Evolutionary conservation across 92 coral and sea anemone species (phyloP), one percentile per base, ranked within the genome.

Genomic region (Paramuricea clavata): DNA sequence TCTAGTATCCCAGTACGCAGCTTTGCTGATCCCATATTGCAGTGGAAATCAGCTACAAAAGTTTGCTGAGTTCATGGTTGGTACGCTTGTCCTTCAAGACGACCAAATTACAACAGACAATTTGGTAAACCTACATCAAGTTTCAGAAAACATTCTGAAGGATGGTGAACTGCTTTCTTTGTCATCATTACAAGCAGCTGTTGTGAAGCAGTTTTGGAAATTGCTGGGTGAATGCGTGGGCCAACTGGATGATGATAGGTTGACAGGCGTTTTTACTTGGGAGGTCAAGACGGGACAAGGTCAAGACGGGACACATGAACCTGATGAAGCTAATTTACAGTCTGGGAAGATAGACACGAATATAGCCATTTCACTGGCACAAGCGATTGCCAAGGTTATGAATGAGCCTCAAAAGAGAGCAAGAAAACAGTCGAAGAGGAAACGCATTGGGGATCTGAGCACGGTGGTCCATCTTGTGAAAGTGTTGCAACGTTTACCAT

Each of bases 21-120:
- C 84, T 8, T 30, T 79, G 72, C 35, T 79, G 33, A 59, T 79
- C 17, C 84, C 84, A 59, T 41, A 79, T 41, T 79, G 84, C 44
- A 36, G 25, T 42, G 73, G 34, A 0, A 16, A 26, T 17, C 72
- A 79, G 34, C n/a, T 59, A 23, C 36, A 60, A 33, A 44, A n/a
- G n/a, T 79, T 79, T 61, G 72, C 84, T 47, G 36, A 39, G 56
- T 59, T 28, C 34, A 54, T 79, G 42, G 1, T 79, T 19, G 23
- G 23, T 13, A 79, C 84, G 19, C 73, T 79, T 42, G 67, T 32
- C 43, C 21, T 1, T 42, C 31, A 60, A 12, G 73, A 36, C 6
- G 33, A 59, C 32, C 54, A 60, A 25, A 35, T 22, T 39, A 44
- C 25, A 21, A 33, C 22, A 23, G 84, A 39, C 30, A 0, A 79